phyloP scores from a whole-genome alignment of 2,888 invertebrate genomes.

The Lithophane semibrunnea region DNA sequence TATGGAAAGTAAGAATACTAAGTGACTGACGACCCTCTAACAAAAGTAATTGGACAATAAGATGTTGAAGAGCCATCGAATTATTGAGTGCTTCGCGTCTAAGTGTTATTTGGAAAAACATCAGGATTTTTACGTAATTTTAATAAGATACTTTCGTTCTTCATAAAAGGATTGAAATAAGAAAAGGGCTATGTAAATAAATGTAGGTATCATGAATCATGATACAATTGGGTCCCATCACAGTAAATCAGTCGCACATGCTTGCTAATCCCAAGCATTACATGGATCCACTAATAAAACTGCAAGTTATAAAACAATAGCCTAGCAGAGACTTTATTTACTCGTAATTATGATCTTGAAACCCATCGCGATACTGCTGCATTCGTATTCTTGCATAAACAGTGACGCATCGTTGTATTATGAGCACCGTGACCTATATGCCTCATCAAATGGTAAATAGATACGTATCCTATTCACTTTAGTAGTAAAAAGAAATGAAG shows the following conservation, averaged over 20 bases:
- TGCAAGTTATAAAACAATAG: slow-evolving; percentile 7
- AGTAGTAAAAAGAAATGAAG: not conserved
- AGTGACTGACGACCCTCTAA: slow-evolving; percentile 4
- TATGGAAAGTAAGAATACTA: not conserved
- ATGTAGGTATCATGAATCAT: not conserved
- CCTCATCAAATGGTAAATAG: slow-evolving; percentile 10
- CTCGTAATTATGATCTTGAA: slow-evolving; percentile 35
- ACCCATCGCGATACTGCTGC: slow-evolving; percentile 16
- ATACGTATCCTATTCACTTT: not conserved
- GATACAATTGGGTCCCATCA: not conserved
- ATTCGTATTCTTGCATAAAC: slow-evolving; percentile 39
- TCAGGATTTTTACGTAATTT: slow-evolving; percentile 1
- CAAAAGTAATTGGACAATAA: slow-evolving; percentile 38
- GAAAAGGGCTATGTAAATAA: not conserved
- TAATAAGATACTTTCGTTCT: not conserved
- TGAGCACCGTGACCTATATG: slow-evolving; percentile 36
- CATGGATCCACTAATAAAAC: slow-evolving; percentile 6
- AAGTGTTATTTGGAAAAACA: slow-evolving; percentile 11
- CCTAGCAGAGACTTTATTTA: slow-evolving; percentile 38
- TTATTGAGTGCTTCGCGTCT: slow-evolving; percentile 7
- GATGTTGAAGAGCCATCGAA: slow-evolving; percentile 19
- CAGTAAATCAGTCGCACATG: not conserved
- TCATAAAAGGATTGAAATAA: not conserved
- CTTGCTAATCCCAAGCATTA: not conserved
- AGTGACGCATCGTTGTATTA: slow-evolving; percentile 43